Conservation (phyloP, 2,888 invertebrate species). For the Noctua comes region DNA sequence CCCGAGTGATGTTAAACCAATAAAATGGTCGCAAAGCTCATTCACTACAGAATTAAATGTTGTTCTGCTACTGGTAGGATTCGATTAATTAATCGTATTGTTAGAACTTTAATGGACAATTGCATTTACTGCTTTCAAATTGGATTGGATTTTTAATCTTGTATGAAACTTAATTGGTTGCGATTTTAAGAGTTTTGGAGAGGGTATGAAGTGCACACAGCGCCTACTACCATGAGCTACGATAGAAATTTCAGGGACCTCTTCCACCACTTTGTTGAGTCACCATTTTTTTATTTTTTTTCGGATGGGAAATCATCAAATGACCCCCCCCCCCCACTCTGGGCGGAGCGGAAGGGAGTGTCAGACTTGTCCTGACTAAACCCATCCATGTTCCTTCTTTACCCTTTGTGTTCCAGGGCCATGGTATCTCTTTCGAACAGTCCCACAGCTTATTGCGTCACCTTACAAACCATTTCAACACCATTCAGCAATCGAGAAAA, state of each 20-base stretch:
- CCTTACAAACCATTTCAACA: too few relatives aligned
- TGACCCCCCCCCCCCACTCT: too few relatives aligned
- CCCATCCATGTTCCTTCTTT: too few relatives aligned
- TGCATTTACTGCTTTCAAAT: slow-evolving; percentile 26
- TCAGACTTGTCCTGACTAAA: too few relatives aligned
- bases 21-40: slow-evolving; percentile 46
- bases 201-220: background rate
- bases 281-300: too few relatives aligned
- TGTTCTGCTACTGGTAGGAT: slow-evolving; percentile 22
- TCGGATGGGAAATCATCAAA: too few relatives aligned
- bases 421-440: too few relatives aligned
- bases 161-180: background rate
- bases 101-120: slow-evolving; percentile 36
- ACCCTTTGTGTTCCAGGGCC: too few relatives aligned
- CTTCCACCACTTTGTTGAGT: too few relatives aligned
- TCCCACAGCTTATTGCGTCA: too few relatives aligned
- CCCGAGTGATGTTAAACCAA: slow-evolving; percentile 51
- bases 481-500: background rate
- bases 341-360: too few relatives aligned
- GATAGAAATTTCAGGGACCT: background rate
- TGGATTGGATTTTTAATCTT: slow-evolving; percentile 28
- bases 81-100: slow-evolving; percentile 51
- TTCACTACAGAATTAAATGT: slow-evolving; percentile 55
- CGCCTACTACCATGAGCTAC: background rate
- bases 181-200: background rate